Conservation (phyloP, 1,140 invertebrate species). For the Hyposmocoma kahamanoa region DNA sequence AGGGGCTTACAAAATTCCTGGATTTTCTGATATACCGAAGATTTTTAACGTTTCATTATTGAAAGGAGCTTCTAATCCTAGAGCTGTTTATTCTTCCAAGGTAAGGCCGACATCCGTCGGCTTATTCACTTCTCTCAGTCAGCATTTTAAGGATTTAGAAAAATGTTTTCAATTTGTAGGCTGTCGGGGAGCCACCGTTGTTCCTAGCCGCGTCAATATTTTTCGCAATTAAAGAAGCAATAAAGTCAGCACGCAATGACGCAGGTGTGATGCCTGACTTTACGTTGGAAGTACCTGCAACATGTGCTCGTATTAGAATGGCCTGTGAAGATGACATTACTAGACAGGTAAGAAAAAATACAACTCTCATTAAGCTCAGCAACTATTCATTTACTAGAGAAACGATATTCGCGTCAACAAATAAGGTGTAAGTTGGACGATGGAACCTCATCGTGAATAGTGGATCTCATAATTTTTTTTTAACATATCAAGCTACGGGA, state of each 20-base stretch:
- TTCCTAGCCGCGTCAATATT: slow-evolving; percentile 78
- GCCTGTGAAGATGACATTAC: slow-evolving; percentile 79
- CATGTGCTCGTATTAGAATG: slow-evolving; percentile 79
- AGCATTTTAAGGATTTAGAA: no score
- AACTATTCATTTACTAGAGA: no score
- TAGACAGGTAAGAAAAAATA: slow-evolving; percentile 72
- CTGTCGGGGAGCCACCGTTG: slow-evolving; percentile 81
- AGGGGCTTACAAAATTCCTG: slow-evolving; percentile 80
- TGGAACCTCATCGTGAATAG: no score
- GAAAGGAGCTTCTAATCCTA: slow-evolving; percentile 76
- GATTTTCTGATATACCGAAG: slow-evolving; percentile 73
- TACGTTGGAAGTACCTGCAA: slow-evolving; percentile 76
- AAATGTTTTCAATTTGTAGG: no score
- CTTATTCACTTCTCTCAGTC: no score
- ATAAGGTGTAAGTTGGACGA: no score
- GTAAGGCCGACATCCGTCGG: no score
- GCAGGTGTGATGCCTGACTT: slow-evolving; percentile 62
- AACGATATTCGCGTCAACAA: no score
- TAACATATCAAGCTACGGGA: no score
- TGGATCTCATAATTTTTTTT: no score
- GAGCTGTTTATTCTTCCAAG: slow-evolving; percentile 82
- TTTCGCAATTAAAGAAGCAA: slow-evolving; percentile 77
- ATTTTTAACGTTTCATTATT: slow-evolving; percentile 79
- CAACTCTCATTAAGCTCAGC: no score
- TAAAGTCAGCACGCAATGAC: slow-evolving; percentile 50